A percentile compares a stretch with the other conserved stretches of the same genome.
phyloP scores from a whole-genome alignment of 2,888 invertebrate genomes.

The Drosophila mayaguana region DNA sequence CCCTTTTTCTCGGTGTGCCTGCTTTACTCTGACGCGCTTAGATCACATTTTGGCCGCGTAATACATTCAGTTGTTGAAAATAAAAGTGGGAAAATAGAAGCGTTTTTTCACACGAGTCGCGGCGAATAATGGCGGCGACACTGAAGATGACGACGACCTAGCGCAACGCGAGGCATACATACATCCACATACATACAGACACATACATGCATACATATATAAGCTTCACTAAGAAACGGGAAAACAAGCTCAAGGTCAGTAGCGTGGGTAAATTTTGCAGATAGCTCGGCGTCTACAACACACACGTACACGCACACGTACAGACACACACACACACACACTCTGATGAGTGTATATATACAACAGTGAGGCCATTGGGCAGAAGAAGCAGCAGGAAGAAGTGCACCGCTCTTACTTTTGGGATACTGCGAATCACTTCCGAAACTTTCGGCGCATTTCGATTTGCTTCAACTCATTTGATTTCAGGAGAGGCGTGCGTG shows the following conservation, averaged over 20 bases:
- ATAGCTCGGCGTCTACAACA: conserved; percentile 14
- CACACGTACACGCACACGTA: neutral
- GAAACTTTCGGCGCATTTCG: too few relatives aligned
- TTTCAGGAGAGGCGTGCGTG: too few relatives aligned
- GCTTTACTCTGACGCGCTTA: conserved; percentile 2
- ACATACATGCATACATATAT: conserved; percentile 22
- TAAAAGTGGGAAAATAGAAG: conserved; percentile 76
- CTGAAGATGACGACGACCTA: conserved; percentile 28
- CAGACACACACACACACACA: neutral
- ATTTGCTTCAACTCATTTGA: too few relatives aligned
- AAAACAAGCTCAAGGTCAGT: conserved; percentile 78
- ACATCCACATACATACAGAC: neutral
- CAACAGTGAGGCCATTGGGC: too few relatives aligned
- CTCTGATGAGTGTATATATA: too few relatives aligned
- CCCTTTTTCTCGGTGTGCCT: neutral
- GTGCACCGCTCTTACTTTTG: neutral
- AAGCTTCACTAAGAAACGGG: conserved; percentile 61
- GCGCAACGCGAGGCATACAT: conserved; percentile 5
- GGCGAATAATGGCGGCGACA: conserved; percentile 54
- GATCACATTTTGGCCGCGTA: conserved; percentile 39
- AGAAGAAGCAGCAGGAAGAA: neutral
- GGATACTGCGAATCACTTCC: too few relatives aligned
- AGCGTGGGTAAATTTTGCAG: conserved; percentile 68
- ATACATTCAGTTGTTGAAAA: conserved; percentile 63
- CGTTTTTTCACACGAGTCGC: conserved; percentile 70